These are phyloP conservation scores for Trogon melanurus DNA, from an alignment of 2,113 vertebrate species.

Conservation along the genomic window DNA sequence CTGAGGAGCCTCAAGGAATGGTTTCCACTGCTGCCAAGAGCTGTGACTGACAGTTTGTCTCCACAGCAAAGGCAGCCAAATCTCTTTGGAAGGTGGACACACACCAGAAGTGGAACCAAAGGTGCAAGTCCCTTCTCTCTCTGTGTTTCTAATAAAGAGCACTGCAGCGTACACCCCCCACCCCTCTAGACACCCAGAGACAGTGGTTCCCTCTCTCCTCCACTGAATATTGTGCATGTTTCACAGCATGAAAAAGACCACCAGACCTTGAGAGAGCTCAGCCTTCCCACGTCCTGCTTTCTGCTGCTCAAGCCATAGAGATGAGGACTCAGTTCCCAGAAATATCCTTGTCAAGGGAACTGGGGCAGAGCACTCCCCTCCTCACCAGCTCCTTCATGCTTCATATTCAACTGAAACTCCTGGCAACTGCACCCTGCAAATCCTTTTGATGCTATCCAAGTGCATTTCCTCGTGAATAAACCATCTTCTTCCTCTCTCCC, in stretches of 20 bases:
- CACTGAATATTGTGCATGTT: too few relatives aligned
- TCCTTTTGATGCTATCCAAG: neutral
- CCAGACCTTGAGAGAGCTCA: neutral
- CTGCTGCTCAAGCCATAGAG: neutral
- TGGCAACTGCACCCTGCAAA: neutral
- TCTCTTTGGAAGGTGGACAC: neutral
- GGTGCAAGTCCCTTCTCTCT: neutral
- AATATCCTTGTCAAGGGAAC: neutral
- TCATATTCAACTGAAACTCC: neutral
- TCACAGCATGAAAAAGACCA: neutral
- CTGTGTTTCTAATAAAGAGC: neutral
- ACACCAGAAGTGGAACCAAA: neutral
- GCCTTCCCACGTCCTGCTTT: neutral
- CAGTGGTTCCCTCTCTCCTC: neutral
- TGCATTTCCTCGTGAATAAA: neutral
- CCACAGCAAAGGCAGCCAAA: neutral
- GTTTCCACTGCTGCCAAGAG: neutral
- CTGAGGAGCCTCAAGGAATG: neutral
- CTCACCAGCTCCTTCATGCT: neutral
- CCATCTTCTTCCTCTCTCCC: neutral
- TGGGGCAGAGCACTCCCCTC: neutral
- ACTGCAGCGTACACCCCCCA: neutral
- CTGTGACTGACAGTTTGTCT: neutral
- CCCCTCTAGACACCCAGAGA: neutral
- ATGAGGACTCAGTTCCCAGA: neutral